These are phyloP conservation scores for Nowickia ferox DNA, from an alignment of 2,888 invertebrate genomes.

Conservation along the genomic window DNA sequence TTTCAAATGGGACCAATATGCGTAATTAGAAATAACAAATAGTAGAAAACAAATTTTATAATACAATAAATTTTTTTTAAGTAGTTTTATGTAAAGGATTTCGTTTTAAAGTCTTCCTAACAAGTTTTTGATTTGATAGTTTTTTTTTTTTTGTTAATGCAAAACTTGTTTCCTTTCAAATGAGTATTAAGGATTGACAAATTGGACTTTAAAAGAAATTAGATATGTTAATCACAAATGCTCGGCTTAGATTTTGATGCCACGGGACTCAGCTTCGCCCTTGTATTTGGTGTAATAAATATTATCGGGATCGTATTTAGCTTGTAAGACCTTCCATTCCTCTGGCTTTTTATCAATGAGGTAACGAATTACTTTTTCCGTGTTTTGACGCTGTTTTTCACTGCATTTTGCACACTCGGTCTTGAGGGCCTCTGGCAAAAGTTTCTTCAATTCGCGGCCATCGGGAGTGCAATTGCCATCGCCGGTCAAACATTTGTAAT, in stretches of 20 bases:
- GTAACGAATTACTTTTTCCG: constrained; percentile 86
- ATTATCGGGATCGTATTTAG: constrained; percentile 88
- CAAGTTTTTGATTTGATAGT: constrained; percentile 32
- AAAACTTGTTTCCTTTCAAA: constrained; percentile 45
- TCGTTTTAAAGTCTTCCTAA: constrained; percentile 53
- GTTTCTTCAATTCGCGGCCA: constrained; percentile 85
- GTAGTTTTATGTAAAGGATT: constrained; percentile 57
- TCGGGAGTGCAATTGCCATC: constrained; percentile 85
- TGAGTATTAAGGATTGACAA: constrained; percentile 58
- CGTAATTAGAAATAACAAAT: constrained; percentile 40
- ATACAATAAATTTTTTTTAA: constrained; percentile 28
- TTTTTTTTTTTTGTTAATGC: not conserved
- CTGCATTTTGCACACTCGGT: constrained; percentile 87
- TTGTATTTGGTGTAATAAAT: constrained; percentile 87
- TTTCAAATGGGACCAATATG: constrained; percentile 27
- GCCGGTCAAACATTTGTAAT: constrained; percentile 86
- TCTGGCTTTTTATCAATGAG: constrained; percentile 87
- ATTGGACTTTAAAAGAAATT: constrained; percentile 44
- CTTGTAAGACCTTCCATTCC: constrained; percentile 87
- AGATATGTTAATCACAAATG: constrained; percentile 33
- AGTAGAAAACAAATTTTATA: constrained; percentile 24
- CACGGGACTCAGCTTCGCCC: constrained; percentile 84
- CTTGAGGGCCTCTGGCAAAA: constrained; percentile 86
- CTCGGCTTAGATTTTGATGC: constrained; percentile 78
- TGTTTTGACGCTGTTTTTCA: constrained; percentile 85